Conservation (phyloP, 2,797 vertebrate genomes). For the Myioborus melanocephalus region DNA sequence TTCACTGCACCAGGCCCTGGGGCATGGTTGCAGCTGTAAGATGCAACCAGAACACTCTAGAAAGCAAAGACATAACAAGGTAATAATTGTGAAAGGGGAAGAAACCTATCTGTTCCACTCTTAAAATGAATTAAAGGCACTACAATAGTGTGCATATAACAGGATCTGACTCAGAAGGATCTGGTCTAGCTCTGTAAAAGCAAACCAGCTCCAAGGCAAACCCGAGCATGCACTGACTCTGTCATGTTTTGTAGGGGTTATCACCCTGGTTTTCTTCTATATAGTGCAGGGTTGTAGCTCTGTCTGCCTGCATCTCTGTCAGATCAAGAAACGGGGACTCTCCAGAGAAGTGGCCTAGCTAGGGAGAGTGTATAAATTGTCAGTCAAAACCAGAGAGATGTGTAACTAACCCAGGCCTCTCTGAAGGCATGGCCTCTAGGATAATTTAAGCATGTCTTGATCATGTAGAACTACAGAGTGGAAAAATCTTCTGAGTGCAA, state of each 20-base stretch:
- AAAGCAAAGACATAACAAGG: neutral
- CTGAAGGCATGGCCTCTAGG: neutral
- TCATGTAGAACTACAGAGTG: neutral
- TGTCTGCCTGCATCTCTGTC: neutral
- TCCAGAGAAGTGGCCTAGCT: slow-evolving; percentile 5
- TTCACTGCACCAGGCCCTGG: neutral
- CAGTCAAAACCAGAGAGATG: neutral
- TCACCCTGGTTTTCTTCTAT: neutral
- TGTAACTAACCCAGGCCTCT: neutral
- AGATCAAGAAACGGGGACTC: neutral
- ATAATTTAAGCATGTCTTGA: neutral
- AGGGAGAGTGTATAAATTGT: neutral
- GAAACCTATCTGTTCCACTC: neutral
- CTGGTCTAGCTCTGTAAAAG: neutral
- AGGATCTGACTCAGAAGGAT: neutral
- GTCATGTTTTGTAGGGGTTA: neutral
- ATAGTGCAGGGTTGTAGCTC: neutral
- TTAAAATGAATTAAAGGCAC: neutral
- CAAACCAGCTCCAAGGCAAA: slow-evolving; percentile 11
- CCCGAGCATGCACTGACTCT: neutral
- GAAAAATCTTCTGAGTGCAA: neutral
- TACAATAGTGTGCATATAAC: neutral
- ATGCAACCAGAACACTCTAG: neutral
- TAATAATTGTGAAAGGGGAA: neutral
- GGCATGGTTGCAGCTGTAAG: neutral